Percentiles rank a stretch among this genome's conserved stretches.
phyloP scores from a whole-genome alignment of 2,888 invertebrate species.

The Hymenopus coronatus region DNA sequence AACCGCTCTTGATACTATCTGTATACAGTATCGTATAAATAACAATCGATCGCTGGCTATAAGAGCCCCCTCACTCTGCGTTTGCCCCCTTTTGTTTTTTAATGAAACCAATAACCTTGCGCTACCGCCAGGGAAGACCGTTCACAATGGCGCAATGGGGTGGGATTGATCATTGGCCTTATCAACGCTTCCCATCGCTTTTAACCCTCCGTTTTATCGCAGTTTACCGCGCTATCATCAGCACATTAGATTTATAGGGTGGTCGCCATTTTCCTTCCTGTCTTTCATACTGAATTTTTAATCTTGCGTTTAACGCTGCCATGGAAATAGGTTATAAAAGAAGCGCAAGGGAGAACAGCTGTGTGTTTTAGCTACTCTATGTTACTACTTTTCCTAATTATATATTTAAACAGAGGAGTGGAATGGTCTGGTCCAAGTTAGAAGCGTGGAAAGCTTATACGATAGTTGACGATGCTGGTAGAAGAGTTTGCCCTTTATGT shows the following conservation, averaged over 20 bases:
- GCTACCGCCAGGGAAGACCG: neutral
- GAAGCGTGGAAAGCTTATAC: no score
- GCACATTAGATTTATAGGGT: neutral
- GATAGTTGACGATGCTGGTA: no score
- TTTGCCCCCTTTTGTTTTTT: neutral
- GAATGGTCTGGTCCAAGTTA: no score
- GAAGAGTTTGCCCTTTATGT: no score
- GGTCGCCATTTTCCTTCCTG: no score
- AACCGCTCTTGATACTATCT: neutral
- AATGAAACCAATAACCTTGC: neutral
- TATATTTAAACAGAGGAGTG: no score
- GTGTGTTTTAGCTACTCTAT: no score
- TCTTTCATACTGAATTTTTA: no score
- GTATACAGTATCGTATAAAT: neutral
- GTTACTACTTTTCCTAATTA: no score
- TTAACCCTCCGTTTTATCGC: neutral
- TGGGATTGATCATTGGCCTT: neutral
- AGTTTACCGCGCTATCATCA: neutral
- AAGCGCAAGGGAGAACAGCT: no score
- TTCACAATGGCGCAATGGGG: neutral
- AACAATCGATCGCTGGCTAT: neutral
- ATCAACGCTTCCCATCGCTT: neutral
- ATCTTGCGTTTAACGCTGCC: no score
- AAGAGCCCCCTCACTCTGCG: neutral
- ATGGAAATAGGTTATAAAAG: no score